Base-by-base conservation (phyloP, 64 coral and sea anemone species). In the Stichodactyla helianthus region DNA sequence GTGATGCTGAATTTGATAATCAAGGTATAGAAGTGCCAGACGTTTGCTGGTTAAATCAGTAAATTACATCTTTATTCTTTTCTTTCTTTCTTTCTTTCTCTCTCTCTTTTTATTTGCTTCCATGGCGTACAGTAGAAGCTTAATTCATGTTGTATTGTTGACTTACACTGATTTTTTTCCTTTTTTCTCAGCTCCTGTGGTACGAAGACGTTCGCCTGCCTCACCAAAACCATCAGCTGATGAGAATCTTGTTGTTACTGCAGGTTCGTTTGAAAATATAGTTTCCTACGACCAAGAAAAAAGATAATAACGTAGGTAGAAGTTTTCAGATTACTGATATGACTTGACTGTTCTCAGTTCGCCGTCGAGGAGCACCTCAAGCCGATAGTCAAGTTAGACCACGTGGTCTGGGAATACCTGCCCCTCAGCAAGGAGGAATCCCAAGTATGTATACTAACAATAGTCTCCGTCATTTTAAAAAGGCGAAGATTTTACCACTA, bases 381-480 rank as follows among this genome's bases (percentile, higher is more conserved):
- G 4, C 18, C 5, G 83, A 84, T 17, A 44, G 17, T 50, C 83
- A 84, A 22, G 53, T 84, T 28, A 51, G 83, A 63, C 83, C 83
- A 60, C 52, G 83, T 50, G 83, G 79, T 5, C 28, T 10, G 7
- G 79, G 83, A 35, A 53, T 63, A 84, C 83, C 83, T 6, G 23
- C 54, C 52, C 83, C n/a, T 58, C 55, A 55, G 51, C 59, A 84
- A 60, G 83, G 83, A 28, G 83, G 83, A 84, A 57, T 84, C n/a
- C 83, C 83, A 84, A 60, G 83, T 84, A 84, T 60, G 83, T 59
- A 51, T 59, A 53, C 18, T 51, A 50, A 79, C 0, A 20, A 50
- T 16, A 26, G 28, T 0, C 31, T 19, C 31, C 35, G 35, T 44
- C 35, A 44, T 44, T 44, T 44, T 44, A 44, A 44, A 44, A 44